These are phyloP conservation scores for Ormyrus nitidulus DNA, from an alignment of 2,888 invertebrate genomes.

Conservation along the genomic window DNA sequence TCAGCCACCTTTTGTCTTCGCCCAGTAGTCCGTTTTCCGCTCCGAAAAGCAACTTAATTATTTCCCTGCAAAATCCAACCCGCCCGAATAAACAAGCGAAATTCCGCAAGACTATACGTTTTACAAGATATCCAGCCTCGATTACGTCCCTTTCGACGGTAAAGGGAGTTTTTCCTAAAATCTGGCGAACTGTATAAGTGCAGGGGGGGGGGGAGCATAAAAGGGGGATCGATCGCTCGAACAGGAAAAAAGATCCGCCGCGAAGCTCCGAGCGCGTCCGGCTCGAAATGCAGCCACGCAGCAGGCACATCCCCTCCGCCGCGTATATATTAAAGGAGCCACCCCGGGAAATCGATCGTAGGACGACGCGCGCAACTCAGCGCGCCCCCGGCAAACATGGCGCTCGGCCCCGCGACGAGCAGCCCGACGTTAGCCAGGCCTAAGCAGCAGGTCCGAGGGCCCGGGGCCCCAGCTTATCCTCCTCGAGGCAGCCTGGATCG, in stretches of 20 bases:
- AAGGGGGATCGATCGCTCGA: constrained; percentile 13
- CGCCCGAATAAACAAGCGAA: no score
- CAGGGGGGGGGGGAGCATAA: background rate
- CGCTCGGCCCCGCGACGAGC: constrained; percentile 50
- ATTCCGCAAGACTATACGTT: no score
- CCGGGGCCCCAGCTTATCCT: no score
- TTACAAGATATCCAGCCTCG: no score
- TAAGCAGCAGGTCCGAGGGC: background rate
- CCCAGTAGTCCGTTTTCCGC: no score
- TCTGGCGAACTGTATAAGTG: background rate
- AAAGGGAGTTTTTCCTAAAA: no score
- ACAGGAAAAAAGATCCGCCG: background rate
- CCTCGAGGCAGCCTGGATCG: background rate
- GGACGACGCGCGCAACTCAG: constrained; percentile 32
- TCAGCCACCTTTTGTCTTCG: background rate
- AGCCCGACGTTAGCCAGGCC: constrained; percentile 19
- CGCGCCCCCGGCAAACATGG: constrained; percentile 51
- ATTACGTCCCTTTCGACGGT: no score
- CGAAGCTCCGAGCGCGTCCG: background rate
- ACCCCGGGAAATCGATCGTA: constrained; percentile 42
- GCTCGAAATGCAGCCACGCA: constrained; percentile 9
- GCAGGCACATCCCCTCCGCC: background rate
- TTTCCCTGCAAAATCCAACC: no score
- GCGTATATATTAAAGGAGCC: constrained; percentile 19
- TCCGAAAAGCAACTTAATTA: no score